A percentile compares a stretch with the other conserved stretches of the same genome.
Evolutionary conservation across 2,113 vertebrate species (phyloP).

Genomic region (Rattus rattus): DNA sequence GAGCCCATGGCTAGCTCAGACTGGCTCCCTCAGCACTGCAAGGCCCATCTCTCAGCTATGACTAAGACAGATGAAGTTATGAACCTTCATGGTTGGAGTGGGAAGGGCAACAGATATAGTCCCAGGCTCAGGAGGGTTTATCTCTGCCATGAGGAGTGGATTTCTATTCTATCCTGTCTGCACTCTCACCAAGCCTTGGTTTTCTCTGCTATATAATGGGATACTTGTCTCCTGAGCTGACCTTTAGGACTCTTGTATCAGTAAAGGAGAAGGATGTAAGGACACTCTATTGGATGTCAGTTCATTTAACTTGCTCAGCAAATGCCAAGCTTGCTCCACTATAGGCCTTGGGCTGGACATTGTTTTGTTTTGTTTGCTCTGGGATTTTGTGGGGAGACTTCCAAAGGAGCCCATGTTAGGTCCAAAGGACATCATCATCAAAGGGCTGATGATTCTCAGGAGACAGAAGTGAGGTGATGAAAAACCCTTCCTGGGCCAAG

Average conservation of each 20-base stretch:
- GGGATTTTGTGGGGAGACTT: background rate
- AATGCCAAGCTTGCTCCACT: background rate
- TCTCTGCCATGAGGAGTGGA: background rate
- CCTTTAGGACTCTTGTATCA: background rate
- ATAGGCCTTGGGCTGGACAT: background rate
- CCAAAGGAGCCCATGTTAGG: background rate
- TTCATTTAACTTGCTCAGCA: background rate
- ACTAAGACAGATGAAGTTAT: background rate
- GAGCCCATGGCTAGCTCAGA: background rate
- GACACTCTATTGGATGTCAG: background rate
- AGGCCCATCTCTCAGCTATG: background rate
- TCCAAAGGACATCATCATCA: background rate
- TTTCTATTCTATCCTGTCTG: background rate
- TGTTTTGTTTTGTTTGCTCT: no score
- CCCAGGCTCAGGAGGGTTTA: background rate
- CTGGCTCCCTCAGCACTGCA: background rate
- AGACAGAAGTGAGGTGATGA: background rate
- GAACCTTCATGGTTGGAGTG: background rate
- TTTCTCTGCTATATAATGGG: background rate
- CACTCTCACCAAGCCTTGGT: background rate
- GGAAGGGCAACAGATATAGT: background rate
- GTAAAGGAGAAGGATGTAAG: background rate
- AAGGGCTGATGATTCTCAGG: background rate
- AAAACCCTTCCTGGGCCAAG: background rate
- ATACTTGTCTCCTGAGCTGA: background rate